Conservation (phyloP, 2,113 vertebrate genomes). For the Pelecanoides urinatrix region DNA sequence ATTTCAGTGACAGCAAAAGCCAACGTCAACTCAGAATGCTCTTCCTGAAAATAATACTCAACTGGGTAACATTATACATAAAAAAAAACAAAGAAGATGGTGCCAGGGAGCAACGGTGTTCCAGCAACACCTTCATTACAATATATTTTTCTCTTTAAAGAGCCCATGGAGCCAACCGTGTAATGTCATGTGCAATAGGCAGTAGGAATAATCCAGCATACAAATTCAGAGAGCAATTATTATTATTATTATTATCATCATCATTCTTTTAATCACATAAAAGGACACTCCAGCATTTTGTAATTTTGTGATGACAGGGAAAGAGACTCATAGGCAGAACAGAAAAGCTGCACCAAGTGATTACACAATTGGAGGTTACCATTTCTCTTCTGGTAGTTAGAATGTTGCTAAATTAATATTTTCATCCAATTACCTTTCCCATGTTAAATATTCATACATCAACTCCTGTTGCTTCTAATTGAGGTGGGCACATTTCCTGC, state of each 20-base stretch:
- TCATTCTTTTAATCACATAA: neutral
- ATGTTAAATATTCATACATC: neutral
- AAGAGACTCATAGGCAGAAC: neutral
- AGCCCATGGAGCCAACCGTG: neutral
- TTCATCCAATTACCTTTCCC: neutral
- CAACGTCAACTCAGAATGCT: neutral
- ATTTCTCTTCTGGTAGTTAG: neutral
- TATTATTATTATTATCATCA: neutral
- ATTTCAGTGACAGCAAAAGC: constrained; percentile 46
- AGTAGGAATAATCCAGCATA: neutral
- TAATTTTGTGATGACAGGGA: neutral
- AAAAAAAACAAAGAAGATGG: neutral
- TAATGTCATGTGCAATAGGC: neutral
- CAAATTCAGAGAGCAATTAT: neutral
- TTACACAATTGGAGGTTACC: neutral
- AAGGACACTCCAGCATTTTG: neutral
- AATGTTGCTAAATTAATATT: neutral
- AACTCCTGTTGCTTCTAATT: neutral
- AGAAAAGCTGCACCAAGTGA: neutral
- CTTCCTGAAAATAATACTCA: neutral
- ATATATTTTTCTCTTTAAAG: neutral
- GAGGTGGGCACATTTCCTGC: neutral
- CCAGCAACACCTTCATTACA: neutral
- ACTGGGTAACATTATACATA: neutral
- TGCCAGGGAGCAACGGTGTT: neutral